These are phyloP conservation scores for Tichodroma muraria DNA, from an alignment of 2,113 vertebrate species.

Conservation along the genomic window DNA sequence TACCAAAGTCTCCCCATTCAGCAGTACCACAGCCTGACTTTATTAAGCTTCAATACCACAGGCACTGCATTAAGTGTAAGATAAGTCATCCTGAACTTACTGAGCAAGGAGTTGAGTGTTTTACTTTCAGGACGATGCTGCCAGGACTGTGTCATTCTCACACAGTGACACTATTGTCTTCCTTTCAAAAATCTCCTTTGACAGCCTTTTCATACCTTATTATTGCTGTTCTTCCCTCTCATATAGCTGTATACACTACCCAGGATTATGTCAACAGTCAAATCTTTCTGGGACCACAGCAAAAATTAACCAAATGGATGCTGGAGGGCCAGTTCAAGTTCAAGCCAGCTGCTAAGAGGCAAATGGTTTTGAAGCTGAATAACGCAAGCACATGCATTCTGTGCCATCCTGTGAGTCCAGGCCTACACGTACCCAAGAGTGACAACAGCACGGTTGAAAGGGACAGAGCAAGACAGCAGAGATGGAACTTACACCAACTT, in stretches of 20 bases:
- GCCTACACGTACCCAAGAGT: background rate
- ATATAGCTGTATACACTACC: background rate
- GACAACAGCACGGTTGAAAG: background rate
- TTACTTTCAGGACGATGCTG: background rate
- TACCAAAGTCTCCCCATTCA: background rate
- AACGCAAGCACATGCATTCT: rapidly evolving
- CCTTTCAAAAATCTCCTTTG: background rate
- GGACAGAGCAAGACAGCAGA: background rate
- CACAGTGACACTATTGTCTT: background rate
- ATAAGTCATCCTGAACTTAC: background rate
- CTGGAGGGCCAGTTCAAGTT: background rate
- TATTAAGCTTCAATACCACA: background rate
- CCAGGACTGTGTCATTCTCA: background rate
- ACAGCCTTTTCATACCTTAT: background rate
- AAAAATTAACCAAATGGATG: background rate
- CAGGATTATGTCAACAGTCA: background rate
- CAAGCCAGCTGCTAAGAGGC: background rate
- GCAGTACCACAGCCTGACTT: background rate
- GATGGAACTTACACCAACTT: constrained; percentile 87
- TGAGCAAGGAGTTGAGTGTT: background rate
- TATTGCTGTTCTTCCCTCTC: background rate
- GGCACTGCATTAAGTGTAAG: background rate
- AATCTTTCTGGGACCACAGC: background rate
- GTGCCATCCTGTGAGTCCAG: background rate
- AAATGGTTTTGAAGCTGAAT: background rate